Evolutionary conservation across 2,888 invertebrate genomes (phyloP).

Genomic region (Macropis europaea): DNA sequence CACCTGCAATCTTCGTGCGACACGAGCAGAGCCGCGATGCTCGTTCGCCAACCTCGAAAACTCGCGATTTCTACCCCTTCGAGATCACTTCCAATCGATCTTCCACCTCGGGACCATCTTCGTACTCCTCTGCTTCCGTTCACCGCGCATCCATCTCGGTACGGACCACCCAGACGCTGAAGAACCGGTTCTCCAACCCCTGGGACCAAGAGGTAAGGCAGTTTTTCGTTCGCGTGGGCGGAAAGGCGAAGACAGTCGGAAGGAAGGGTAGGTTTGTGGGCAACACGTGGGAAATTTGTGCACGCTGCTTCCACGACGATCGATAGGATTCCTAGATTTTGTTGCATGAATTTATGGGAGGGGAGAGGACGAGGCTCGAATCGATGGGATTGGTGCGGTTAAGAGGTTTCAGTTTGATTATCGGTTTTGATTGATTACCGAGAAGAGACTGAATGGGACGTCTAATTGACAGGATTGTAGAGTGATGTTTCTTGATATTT

Average conservation of each 20-base stretch:
- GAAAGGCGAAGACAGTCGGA: background rate
- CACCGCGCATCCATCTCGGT: too few relatives aligned
- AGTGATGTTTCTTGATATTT: background rate
- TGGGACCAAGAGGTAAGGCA: background rate
- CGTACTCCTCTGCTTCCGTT: background rate
- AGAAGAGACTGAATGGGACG: background rate
- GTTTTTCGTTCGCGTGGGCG: background rate
- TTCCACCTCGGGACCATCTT: slow-evolving; percentile 13
- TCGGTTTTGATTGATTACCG: background rate
- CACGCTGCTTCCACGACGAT: slow-evolving; percentile 13
- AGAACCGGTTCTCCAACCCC: too few relatives aligned
- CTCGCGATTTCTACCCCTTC: slow-evolving; percentile 8
- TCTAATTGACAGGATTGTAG: background rate
- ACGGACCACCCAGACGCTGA: too few relatives aligned
- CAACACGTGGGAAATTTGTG: slow-evolving; percentile 30
- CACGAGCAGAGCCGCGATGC: slow-evolving; percentile 52
- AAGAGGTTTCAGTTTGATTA: too few relatives aligned
- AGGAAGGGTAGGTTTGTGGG: background rate
- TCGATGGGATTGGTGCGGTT: background rate
- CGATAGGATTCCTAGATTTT: slow-evolving; percentile 22
- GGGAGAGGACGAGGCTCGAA: too few relatives aligned
- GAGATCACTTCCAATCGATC: slow-evolving; percentile 18
- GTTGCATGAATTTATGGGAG: slow-evolving; percentile 1
- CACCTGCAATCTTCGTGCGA: slow-evolving; percentile 74
- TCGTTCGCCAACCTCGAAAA: slow-evolving; percentile 36